Evolutionary conservation across 2,888 invertebrate species (phyloP).

Genomic region (Scotopteryx bipunctaria): DNA sequence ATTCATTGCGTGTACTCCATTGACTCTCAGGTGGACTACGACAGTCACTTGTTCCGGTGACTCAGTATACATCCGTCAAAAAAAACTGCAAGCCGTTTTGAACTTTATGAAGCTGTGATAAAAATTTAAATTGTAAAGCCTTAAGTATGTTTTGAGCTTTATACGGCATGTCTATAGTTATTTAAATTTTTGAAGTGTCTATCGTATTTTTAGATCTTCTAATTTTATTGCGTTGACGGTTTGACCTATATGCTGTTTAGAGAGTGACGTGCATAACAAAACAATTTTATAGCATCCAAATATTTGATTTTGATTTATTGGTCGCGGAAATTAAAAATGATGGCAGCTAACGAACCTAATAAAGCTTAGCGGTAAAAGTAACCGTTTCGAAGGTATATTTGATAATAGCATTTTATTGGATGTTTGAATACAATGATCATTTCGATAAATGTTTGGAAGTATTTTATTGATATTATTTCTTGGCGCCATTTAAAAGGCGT

Average conservation of each 20-base stretch:
- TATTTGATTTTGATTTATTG: constrained; percentile 30
- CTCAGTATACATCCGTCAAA: constrained; percentile 59
- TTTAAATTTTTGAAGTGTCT: constrained; percentile 51
- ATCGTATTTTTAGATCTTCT: constrained; percentile 57
- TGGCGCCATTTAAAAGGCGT: background rate
- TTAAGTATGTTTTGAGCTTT: constrained; percentile 33
- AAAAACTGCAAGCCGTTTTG: constrained; percentile 13
- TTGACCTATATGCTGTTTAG: constrained; percentile 56
- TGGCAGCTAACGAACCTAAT: constrained; percentile 16
- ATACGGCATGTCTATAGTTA: constrained; percentile 56
- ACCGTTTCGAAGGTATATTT: constrained; percentile 2
- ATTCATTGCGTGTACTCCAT: constrained; percentile 57
- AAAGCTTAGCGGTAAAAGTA: constrained; percentile 24
- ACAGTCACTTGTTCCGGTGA: constrained; percentile 74
- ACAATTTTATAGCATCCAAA: constrained; percentile 28
- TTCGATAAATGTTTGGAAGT: background rate
- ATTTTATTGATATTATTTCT: constrained; percentile 11
- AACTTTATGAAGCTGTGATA: constrained; percentile 21
- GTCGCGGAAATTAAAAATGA: constrained; percentile 10
- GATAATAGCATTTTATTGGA: constrained; percentile 13
- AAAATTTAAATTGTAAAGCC: background rate
- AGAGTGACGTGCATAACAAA: constrained; percentile 32
- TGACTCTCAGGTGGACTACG: constrained; percentile 63
- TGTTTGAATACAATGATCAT: background rate
- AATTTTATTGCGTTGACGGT: constrained; percentile 53